phyloP scores from a whole-genome alignment of 1,140 invertebrate species.

The Hydropsyche tenuis region DNA sequence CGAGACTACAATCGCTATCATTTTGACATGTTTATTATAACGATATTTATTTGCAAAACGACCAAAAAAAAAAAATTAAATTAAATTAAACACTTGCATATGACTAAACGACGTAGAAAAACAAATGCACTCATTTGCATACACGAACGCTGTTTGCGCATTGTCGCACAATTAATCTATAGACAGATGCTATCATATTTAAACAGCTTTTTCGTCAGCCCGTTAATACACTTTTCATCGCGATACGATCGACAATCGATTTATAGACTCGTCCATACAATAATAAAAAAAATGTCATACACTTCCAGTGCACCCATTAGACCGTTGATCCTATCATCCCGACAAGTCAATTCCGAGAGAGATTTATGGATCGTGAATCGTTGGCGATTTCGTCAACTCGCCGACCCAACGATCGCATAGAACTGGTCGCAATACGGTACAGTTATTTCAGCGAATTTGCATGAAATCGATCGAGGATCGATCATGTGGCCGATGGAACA shows the following conservation, averaged over 20 bases:
- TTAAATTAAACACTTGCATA: background rate
- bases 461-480: background rate
- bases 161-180: background rate
- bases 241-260: background rate
- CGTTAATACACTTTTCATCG: no score
- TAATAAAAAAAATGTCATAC: no score
- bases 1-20: no score
- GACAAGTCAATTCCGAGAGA: background rate
- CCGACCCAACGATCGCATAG: background rate
- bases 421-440: background rate
- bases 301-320: no score
- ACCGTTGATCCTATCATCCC: no score
- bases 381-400: background rate
- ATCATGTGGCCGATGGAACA: no score
- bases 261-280: no score
- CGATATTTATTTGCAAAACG: no score
- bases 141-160: background rate
- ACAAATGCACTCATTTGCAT: conserved; percentile 10
- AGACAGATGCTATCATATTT: background rate
- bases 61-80: no score
- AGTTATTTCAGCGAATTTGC: conserved; percentile 3
- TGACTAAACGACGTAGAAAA: background rate
- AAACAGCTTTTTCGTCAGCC: background rate
- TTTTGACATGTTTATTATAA: no score
- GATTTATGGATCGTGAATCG: background rate